Conservation (phyloP, 2,113 vertebrate genomes). For the Oreochromis aureus region DNA sequence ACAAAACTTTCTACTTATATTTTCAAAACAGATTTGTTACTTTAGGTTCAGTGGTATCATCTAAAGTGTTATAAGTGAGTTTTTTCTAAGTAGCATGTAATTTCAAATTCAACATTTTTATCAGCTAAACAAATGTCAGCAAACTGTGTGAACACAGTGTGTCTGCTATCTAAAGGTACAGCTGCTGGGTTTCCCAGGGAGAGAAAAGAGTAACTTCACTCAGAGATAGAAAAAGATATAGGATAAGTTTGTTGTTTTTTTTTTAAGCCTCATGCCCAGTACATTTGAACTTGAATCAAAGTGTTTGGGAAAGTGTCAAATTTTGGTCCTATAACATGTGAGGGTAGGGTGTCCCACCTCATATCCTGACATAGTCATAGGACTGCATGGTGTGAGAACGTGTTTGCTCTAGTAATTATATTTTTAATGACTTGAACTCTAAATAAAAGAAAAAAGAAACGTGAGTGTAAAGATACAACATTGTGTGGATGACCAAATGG, state of each 20-base stretch:
- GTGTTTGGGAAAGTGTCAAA: not conserved
- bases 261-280: not conserved
- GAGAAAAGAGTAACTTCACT: not conserved
- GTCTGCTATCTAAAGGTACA: not conserved
- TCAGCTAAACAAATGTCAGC: not conserved
- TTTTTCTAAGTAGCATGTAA: not conserved
- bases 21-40: not conserved
- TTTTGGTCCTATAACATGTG: not conserved
- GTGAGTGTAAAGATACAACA: not conserved
- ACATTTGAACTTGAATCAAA: not conserved
- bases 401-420: not conserved
- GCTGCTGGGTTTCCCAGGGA: not conserved
- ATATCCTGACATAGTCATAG: not conserved
- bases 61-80: not conserved
- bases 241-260: accelerated
- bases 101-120: not conserved
- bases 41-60: not conserved
- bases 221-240: not conserved
- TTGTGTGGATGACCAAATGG: not conserved
- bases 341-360: not conserved
- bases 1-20: not conserved
- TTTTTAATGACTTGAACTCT: not conserved
- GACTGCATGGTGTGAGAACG: not conserved
- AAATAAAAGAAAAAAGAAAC: not conserved
- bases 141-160: not conserved